Evolutionary conservation across 2,797 vertebrate species (phyloP).

Genomic region (Hoplostethus atlanticus): DNA sequence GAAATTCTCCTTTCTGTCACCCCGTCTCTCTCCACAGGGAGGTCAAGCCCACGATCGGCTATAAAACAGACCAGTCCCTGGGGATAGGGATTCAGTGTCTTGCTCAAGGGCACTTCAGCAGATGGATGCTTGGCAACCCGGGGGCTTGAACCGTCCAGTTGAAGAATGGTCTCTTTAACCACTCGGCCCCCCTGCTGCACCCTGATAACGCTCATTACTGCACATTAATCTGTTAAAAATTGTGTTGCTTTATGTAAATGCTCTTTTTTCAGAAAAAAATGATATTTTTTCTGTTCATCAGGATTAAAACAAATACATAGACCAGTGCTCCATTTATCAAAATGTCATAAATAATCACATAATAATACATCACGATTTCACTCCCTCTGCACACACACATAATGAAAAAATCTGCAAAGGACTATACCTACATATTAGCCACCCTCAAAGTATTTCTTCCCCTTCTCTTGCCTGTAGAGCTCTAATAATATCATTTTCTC

Average conservation of each 20-base stretch:
- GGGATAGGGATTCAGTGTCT: slow-evolving; percentile 32
- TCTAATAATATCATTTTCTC: slow-evolving; percentile 55
- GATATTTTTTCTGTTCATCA: too few relatives aligned
- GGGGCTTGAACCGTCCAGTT: slow-evolving; percentile 7
- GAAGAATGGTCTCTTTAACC: neutral
- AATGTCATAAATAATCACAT: neutral
- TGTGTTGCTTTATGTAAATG: too few relatives aligned
- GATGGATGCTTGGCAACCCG: slow-evolving; percentile 11
- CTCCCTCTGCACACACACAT: neutral
- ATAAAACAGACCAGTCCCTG: slow-evolving; percentile 16
- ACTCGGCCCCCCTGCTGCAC: too few relatives aligned
- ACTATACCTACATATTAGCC: slow-evolving; percentile 9
- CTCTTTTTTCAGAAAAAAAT: too few relatives aligned
- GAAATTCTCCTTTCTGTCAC: slow-evolving; percentile 10
- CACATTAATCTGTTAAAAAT: too few relatives aligned
- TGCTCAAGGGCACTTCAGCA: slow-evolving; percentile 58
- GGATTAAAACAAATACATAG: too few relatives aligned
- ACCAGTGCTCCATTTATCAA: neutral
- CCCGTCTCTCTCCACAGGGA: slow-evolving; percentile 29
- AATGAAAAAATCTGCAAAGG: neutral
- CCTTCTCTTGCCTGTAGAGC: slow-evolving; percentile 27
- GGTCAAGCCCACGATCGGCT: slow-evolving; percentile 27
- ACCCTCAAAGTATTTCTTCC: slow-evolving; percentile 1
- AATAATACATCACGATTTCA: too few relatives aligned
- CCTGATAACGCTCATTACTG: too few relatives aligned